Conservation (phyloP, 2,888 invertebrate genomes). For the Tolmerus cingulatus region DNA sequence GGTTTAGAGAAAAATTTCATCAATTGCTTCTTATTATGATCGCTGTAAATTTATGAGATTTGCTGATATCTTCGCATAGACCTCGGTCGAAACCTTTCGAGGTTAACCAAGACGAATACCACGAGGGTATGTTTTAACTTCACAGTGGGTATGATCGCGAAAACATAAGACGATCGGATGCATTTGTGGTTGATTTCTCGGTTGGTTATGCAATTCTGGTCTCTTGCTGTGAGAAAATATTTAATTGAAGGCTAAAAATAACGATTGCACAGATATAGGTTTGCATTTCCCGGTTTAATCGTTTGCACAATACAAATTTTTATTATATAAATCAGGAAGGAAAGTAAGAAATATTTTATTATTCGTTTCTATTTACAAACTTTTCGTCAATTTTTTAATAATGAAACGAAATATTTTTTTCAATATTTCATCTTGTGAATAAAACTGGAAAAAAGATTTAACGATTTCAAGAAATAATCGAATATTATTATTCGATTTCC, state of each 20-base stretch:
- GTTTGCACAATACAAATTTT: neutral
- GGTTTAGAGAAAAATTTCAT: neutral
- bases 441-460: neutral
- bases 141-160: neutral
- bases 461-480: neutral
- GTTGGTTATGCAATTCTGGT: neutral
- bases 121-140: neutral
- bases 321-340: neutral
- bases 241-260: neutral
- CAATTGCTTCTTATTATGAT: neutral
- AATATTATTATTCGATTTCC: neutral
- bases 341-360: neutral
- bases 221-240: neutral
- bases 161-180: neutral
- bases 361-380: neutral
- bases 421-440: neutral
- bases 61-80: neutral
- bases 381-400: no score
- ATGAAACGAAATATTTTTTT: no score
- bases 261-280: neutral
- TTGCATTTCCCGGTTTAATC: neutral
- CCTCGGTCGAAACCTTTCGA: conserved; percentile 1
- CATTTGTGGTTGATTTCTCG: neutral
- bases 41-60: neutral
- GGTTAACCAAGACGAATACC: neutral